Evolutionary conservation across 2,797 vertebrate genomes (phyloP).

Genomic region (Xenops minutus): DNA sequence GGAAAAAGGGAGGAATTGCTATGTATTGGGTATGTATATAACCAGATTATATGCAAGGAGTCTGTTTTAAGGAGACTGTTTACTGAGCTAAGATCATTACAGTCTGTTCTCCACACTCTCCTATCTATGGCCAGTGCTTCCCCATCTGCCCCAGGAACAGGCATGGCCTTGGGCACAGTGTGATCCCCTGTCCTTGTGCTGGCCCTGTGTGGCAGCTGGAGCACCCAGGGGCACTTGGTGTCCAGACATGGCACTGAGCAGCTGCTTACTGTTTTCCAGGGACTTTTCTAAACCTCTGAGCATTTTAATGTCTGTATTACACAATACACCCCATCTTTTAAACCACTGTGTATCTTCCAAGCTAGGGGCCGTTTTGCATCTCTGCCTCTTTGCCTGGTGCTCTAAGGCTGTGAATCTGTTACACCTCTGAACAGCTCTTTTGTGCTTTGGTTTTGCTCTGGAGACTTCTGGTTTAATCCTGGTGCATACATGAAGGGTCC

Average conservation of each 20-base stretch:
- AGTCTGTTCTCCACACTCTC: neutral
- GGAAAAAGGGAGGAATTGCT: neutral
- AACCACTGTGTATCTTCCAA: neutral
- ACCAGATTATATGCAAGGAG: neutral
- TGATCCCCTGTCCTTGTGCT: neutral
- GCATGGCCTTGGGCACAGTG: fast-evolving
- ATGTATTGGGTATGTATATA: neutral
- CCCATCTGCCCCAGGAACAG: neutral
- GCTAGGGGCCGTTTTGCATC: neutral
- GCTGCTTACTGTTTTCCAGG: neutral
- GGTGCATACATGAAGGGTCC: neutral
- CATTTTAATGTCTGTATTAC: neutral
- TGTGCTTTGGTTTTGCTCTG: neutral
- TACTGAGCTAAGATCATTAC: fast-evolving
- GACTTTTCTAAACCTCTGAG: neutral
- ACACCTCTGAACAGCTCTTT: neutral
- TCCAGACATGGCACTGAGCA: neutral
- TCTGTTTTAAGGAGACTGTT: neutral
- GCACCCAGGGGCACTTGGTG: fast-evolving
- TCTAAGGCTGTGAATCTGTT: neutral
- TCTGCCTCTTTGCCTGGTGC: neutral
- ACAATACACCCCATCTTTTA: neutral
- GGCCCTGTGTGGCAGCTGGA: fast-evolving
- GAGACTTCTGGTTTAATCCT: neutral
- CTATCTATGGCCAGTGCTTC: fast-evolving